Evolutionary conservation across 1,140 invertebrate species (phyloP).

Genomic region (Drosophila bocki): DNA sequence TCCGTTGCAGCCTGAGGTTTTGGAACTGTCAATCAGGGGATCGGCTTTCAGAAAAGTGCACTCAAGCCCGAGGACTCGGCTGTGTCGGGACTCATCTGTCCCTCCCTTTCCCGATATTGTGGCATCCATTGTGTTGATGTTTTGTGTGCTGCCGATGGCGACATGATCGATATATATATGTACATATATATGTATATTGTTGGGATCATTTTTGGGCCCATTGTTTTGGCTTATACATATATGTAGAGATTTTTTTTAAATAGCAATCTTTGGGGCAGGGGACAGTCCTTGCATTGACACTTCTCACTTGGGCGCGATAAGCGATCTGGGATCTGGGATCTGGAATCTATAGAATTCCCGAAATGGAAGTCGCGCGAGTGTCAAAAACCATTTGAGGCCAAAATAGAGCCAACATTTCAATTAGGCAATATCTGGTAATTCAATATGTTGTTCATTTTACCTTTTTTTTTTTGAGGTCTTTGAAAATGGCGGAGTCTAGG

Average conservation of each 20-base stretch:
- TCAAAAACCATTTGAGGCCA: slow-evolving; percentile 52
- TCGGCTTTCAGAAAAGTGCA: slow-evolving; percentile 44
- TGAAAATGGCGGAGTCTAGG: slow-evolving; percentile 11
- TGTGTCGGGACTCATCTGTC: slow-evolving; percentile 35
- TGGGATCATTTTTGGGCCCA: slow-evolving; percentile 37
- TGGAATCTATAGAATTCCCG: slow-evolving; percentile 2
- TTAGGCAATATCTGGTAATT: slow-evolving; percentile 57
- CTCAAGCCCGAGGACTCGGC: slow-evolving; percentile 20
- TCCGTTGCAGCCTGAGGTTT: slow-evolving; percentile 38
- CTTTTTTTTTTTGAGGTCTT: neutral
- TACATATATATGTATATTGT: neutral
- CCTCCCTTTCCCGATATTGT: slow-evolving; percentile 23
- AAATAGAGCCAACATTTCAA: slow-evolving; percentile 61
- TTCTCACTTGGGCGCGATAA: slow-evolving; percentile 60
- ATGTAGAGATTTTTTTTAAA: neutral
- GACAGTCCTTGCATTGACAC: slow-evolving; percentile 53
- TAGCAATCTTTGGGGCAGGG: slow-evolving; percentile 20
- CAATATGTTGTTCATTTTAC: slow-evolving; percentile 24
- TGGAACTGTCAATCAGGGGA: slow-evolving; percentile 42
- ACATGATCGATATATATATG: slow-evolving; percentile 40
- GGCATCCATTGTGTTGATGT: slow-evolving; percentile 50
- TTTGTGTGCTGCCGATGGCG: slow-evolving; percentile 58
- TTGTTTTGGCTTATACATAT: slow-evolving; percentile 15
- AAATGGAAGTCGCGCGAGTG: slow-evolving; percentile 42
- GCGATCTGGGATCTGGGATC: slow-evolving; percentile 24